These are phyloP conservation scores for Chelidonichthys spinosus DNA, from an alignment of 2,797 vertebrate species.

Conservation along the genomic window DNA sequence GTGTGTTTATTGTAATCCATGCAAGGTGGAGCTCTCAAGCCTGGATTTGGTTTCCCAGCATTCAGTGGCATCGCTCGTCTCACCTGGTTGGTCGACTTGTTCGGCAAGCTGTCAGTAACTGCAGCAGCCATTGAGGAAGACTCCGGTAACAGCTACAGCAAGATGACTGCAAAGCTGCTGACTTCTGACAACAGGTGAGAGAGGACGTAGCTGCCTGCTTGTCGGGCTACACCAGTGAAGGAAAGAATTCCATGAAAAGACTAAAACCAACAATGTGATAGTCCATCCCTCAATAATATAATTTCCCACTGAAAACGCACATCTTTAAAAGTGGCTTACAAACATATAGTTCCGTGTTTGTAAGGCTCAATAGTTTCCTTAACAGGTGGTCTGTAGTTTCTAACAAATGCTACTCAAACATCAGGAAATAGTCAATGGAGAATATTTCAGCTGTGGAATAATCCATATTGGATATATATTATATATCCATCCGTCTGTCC, in stretches of 20 bases:
- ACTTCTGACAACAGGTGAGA: constrained; percentile 86
- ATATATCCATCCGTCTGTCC: background rate
- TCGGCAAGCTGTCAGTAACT: constrained; percentile 89
- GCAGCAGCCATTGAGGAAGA: constrained; percentile 85
- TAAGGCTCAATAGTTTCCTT: too few relatives aligned
- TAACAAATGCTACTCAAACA: background rate
- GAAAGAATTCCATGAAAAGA: background rate
- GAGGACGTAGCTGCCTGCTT: background rate
- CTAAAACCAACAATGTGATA: background rate
- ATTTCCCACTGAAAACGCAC: background rate
- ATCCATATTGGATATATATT: background rate
- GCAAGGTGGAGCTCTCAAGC: constrained; percentile 86
- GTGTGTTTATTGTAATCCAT: background rate
- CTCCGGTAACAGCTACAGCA: constrained; percentile 82
- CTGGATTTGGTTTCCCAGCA: constrained; percentile 87
- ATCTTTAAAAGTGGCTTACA: background rate
- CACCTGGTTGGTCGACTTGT: constrained; percentile 94
- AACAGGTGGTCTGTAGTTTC: background rate
- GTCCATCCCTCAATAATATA: background rate
- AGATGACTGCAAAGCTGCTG: constrained; percentile 89
- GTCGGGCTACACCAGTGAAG: background rate
- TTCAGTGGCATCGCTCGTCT: constrained; percentile 93
- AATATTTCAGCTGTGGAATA: background rate
- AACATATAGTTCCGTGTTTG: background rate
- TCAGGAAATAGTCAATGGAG: too few relatives aligned